Evolutionary conservation across 1,140 invertebrate species (phyloP).

Genomic region (Pristionchus pacificus): DNA sequence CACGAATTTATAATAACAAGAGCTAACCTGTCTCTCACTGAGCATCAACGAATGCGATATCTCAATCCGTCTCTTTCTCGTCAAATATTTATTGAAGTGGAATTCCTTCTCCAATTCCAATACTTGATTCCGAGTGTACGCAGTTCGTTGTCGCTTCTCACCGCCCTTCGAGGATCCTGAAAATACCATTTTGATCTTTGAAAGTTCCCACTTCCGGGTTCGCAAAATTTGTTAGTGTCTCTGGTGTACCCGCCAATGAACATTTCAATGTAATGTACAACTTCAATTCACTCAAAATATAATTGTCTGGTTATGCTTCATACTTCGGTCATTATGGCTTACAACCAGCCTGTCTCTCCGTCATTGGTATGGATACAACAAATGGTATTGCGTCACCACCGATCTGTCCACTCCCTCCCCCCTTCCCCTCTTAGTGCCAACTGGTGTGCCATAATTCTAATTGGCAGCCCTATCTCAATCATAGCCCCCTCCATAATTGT

Average conservation of each 20-base stretch:
- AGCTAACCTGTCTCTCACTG: slow-evolving; percentile 77
- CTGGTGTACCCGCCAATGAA: no score
- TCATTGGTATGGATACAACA: no score
- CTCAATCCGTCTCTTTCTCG: slow-evolving; percentile 73
- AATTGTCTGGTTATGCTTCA: not conserved
- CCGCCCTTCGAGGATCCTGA: slow-evolving; percentile 31
- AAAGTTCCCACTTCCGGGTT: slow-evolving; percentile 1
- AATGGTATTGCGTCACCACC: no score
- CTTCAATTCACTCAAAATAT: not conserved
- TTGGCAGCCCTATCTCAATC: no score
- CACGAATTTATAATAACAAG: no score
- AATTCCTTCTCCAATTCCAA: slow-evolving; percentile 93
- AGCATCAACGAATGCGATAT: slow-evolving; percentile 82
- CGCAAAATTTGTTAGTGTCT: no score
- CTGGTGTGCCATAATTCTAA: no score
- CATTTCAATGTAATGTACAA: not conserved
- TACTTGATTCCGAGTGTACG: slow-evolving; percentile 91
- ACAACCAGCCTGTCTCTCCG: no score
- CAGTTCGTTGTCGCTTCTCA: slow-evolving; percentile 80
- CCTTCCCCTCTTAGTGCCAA: no score
- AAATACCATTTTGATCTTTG: slow-evolving; percentile 13
- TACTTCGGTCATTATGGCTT: slow-evolving; percentile 1
- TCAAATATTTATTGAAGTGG: slow-evolving; percentile 70
- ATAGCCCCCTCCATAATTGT: no score
- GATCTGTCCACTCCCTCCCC: no score